These are phyloP conservation scores for Chamaedrilus cognettii DNA, from an alignment of 2,888 invertebrate genomes.

Conservation along the genomic window DNA sequence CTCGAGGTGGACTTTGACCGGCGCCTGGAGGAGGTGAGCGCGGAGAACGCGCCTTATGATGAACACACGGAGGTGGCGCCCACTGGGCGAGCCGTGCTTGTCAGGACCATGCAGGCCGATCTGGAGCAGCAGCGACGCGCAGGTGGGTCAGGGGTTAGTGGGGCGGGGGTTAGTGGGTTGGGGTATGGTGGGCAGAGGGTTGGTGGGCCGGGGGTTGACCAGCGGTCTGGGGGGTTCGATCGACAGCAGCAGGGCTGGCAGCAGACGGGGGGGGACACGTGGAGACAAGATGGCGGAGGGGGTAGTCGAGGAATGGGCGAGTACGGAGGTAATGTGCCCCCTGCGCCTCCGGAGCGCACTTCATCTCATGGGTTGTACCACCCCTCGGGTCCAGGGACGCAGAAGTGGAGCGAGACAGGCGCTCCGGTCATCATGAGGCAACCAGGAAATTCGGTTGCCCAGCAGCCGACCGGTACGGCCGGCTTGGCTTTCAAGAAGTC, in stretches of 20 bases:
- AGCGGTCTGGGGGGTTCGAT: background rate
- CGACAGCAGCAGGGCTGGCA: background rate
- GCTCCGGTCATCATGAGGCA: background rate
- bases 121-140: background rate
- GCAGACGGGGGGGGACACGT: too few species aligned
- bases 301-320: too few species aligned
- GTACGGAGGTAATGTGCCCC: too few species aligned
- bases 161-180: background rate
- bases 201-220: too few species aligned
- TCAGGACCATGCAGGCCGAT: background rate
- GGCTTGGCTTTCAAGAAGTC: background rate
- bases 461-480: background rate
- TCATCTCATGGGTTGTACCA: background rate
- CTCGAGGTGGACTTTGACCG: conserved; percentile 92
- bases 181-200: too few species aligned
- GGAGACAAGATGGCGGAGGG: too few species aligned
- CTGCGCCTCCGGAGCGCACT: too few species aligned
- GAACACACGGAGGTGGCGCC: conserved; percentile 44
- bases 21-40: conserved; percentile 74
- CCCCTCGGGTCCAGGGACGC: background rate
- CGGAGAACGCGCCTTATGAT: conserved; percentile 62
- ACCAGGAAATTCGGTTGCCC: background rate
- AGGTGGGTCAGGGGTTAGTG: background rate
- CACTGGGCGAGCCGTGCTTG: background rate
- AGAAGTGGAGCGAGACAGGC: too few species aligned